Base-by-base conservation (phyloP, 2,113 vertebrate genomes). In the Oplegnathus fasciatus region DNA sequence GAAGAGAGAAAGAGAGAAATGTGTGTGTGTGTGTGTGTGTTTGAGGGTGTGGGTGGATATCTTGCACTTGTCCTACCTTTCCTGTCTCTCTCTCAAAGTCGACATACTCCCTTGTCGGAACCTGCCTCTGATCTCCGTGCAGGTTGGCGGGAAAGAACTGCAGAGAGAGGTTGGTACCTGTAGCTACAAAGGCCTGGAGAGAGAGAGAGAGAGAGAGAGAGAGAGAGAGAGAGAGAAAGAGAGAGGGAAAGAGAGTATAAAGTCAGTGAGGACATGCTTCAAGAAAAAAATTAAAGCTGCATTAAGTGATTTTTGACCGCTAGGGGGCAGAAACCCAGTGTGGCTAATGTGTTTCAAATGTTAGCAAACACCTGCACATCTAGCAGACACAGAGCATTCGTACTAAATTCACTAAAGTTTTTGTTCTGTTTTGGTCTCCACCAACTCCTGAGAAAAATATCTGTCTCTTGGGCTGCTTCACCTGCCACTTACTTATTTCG, bases 141-240 rank as follows among this genome's bases (percentile, higher is more conserved):
- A 97, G 97, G 95, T 97, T 99, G 94, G 98, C 98, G 82, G 98
- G 98, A 94, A 99, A 99, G 96, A 99, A 99, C 98, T 99, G 98
- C 92, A 99, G 98, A 86, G 98, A 99, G 93, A 99, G 97, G 97
- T 99, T 99, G 96, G 98, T 99, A 95, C 98, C 98, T 93, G 98
- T 99, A 84, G 98, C 98, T 95, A 99, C 98, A 95, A 99, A 99
- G 96, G 98, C 98, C 98, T 99, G 88, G 6, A n/a, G 60, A 86
- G 30, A 20, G 20, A 66, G 54, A 42, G 0, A 62, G 32, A 24
- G 9, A 22, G 26, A 72, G 68, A 32, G 37, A 72, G 37, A 52
- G 75, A 46, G 37, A 77, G 40, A 55, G 14, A 42, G 74, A n/a
- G 46, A 22, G 37, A 44, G 42, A 44, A 9, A 42, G 40, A 42